phyloP scores from a whole-genome alignment of 30 jellyfish, hydroid and myxozoan species.

The Hydractinia symbiolongicarpus region DNA sequence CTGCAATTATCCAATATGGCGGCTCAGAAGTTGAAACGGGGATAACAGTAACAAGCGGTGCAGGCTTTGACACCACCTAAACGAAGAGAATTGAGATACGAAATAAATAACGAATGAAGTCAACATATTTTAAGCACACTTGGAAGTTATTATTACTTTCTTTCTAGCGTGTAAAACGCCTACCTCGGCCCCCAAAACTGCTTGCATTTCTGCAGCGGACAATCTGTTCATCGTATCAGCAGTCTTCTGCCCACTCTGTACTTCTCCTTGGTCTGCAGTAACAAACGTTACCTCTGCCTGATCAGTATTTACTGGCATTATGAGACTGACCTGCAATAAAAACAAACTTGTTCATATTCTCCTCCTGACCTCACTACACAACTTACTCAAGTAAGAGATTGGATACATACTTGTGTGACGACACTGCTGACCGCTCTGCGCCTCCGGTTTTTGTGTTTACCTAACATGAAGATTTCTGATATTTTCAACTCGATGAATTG shows the following conservation, averaged over 20 bases:
- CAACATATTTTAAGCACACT: no score
- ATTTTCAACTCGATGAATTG: slow-evolving; percentile 32
- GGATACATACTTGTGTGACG: slow-evolving; percentile 42
- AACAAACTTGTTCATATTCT: background rate
- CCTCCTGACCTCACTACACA: background rate
- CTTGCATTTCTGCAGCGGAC: slow-evolving; percentile 47
- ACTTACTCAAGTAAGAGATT: no score
- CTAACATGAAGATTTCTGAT: slow-evolving; percentile 34
- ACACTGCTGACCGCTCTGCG: slow-evolving; percentile 86
- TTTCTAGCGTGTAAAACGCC: background rate
- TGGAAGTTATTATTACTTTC: no score
- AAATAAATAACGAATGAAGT: background rate
- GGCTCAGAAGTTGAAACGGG: slow-evolving; percentile 30
- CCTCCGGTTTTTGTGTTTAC: slow-evolving; percentile 32
- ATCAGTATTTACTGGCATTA: slow-evolving; percentile 22
- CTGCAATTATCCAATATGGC: slow-evolving; percentile 79
- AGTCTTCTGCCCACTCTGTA: slow-evolving; percentile 35
- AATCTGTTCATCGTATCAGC: slow-evolving; percentile 57
- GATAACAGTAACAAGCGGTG: slow-evolving; percentile 43
- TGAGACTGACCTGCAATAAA: slow-evolving; percentile 35
- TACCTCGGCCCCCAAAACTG: slow-evolving; percentile 59
- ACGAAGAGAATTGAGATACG: background rate
- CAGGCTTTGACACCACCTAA: slow-evolving; percentile 62
- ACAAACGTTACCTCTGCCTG: slow-evolving; percentile 50
- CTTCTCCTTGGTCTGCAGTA: slow-evolving; percentile 51